phyloP scores from a whole-genome alignment of 2,797 vertebrate genomes.

The Gadopsis bispinosus region DNA sequence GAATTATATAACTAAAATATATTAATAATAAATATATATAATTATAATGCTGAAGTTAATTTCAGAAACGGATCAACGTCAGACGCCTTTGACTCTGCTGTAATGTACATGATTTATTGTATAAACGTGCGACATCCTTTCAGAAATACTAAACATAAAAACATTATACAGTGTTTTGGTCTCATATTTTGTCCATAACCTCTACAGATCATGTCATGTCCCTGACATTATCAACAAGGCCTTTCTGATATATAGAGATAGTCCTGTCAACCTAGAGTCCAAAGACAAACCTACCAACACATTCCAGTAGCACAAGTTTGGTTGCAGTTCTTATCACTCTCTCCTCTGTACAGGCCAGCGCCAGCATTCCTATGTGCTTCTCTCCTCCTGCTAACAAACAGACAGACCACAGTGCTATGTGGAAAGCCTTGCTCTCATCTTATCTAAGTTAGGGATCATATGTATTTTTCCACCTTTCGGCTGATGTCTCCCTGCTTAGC shows the following conservation, averaged over 20 bases:
- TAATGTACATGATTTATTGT: not conserved
- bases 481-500: conserved; percentile 5
- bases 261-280: not conserved
- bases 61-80: too few relatives aligned
- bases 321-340: not conserved
- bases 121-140: not conserved
- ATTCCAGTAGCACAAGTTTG: conserved; percentile 10
- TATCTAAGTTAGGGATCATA: conserved; percentile 50
- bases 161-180: not conserved
- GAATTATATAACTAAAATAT: too few relatives aligned
- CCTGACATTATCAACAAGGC: not conserved
- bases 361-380: conserved; percentile 61
- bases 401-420: conserved; percentile 48
- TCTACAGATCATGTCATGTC: not conserved
- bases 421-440: conserved; percentile 38
- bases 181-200: not conserved
- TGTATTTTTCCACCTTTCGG: conserved; percentile 45
- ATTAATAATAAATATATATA: too few relatives aligned
- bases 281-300: not conserved
- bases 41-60: too few relatives aligned
- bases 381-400: conserved; percentile 44
- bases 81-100: too few relatives aligned
- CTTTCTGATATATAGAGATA: not conserved
- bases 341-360: conserved; percentile 20
- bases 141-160: too few relatives aligned